Evolutionary conservation across 2,113 vertebrate genomes (phyloP), one percentile per base, ranked within the genome.

Genomic region (Podiceps cristatus): DNA sequence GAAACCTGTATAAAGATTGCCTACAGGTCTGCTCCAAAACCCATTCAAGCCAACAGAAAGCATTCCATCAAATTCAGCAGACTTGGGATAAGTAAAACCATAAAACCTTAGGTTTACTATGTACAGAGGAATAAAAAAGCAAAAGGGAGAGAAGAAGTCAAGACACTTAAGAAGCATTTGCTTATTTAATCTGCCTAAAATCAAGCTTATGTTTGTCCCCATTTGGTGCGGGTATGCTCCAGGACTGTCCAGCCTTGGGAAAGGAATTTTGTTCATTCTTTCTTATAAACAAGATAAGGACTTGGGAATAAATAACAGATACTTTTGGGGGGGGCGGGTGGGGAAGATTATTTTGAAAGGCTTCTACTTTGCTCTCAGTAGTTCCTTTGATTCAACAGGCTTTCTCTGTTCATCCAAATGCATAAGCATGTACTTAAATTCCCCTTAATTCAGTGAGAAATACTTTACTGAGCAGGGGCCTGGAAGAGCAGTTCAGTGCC

Each of bases 221-320:
- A 45, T 89, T 95, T 88, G 59, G 62, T 88, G 50, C 18, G 23
- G 93, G 90, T 93, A 45, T 87, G 84, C 71, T 95, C 71, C 91
- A 96, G 74, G 28, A 73, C 42, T 69, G 4, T 88, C 63, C 71
- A 90, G 91, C 71, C 84, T 96, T 95, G 97, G 95, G 94, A 97
- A 94, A 95, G 87, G 95, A 97, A 97, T 96, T 95, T 95, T 88
- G 55, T 88, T 91, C 89, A 77, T 96, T 94, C 87, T 91, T 91
- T 85, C 19, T 91, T 96, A 95, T 90, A 97, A 97, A 97, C 95
- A 96, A 97, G 95, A 96, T 96, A 97, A 96, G 91, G 80, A 93
- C 89, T 92, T 83, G 86, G 67, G 62, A 95, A 94, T 82, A 96
- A 97, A 94, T 96, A 91, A 68, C 79, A 92, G 90, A 93, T 67